Evolutionary conservation across 2,888 invertebrate species (phyloP), one percentile per base, ranked within the genome.

Genomic region (Artemia sp.): DNA sequence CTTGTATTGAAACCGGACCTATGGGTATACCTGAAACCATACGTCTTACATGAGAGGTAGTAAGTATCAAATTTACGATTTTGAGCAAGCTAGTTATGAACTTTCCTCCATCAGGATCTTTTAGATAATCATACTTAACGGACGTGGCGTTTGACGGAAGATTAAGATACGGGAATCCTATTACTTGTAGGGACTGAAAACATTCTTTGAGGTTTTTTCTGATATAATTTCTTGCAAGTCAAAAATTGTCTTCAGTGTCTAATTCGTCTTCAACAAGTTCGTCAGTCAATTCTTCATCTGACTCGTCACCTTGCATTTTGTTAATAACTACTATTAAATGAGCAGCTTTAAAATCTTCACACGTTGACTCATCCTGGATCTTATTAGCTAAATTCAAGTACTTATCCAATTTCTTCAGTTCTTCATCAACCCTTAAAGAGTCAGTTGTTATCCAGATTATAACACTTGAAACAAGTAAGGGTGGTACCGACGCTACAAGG

Each of bases 381-480:
- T 58, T 58, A 10, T 58, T 58, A n/a, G 58, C 58, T n/a, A 58
- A 19, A 58, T 58, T 58, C 8, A 58, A 19, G 19, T 58, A 58
- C 10, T 19, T 58, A 19, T 58, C 19, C n/a, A 58, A 19, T 19
- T 58, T 58, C 58, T 14, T n/a, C 10, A 58, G 58, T 58, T 58
- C 58, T 58, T 58, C 58, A 11, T 58, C 58, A 8, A 58, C 19
- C 19, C 58, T n/a, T 14, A 58, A 19, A 58, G 58, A 58, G 10
- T 58, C 58, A 58, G 58, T 58, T 58, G 58, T 58, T n/a, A 58
- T 58, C 58, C 58, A 58, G n/a, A 58, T 14, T n/a, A 58, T 58
- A 0, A 58, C 19, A 58, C 9, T 58, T 9, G 58, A 58, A 19
- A 58, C n/a, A 58, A 58, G 58, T 14, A 58, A 19, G 10, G 58